Evolutionary conservation across 2,888 invertebrate genomes (phyloP), one percentile per base, ranked within the genome.

Genomic region (Dione juno): DNA sequence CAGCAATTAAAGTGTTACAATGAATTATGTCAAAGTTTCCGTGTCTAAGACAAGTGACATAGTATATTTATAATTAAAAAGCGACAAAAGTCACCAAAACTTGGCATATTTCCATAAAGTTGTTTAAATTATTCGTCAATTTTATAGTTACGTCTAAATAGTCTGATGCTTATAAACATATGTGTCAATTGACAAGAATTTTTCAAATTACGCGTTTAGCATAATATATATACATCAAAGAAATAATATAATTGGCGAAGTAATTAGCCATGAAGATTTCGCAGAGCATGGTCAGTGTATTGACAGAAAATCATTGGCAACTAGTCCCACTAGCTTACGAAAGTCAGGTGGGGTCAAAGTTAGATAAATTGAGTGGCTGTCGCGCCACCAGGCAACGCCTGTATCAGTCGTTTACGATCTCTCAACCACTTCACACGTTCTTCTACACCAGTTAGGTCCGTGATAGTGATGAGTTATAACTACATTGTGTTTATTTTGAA

Each of bases 271-370:
- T 77, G 77, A 84, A 88, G 87, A 88, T 88, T 84, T 82, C 81
- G 83, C 84, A 81, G 86, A 84, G 86, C 89, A 88, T 82, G 90
- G 90, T 80, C 89, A 81, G 80, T 78, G 85, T 91, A 91, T 92
- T 90, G 92, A 92, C 92, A 89, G 90, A 88, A 85, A 85, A 88
- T 90, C 88, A 90, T 92, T 93, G 92, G 92, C 92, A 92, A 78
- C 84, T 78, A 78, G 75, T 78, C 78, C 80, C 77, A 84, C 81
- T 82, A 76, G 78, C 86, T 88, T 88, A 88, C 90, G 89, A 89
- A 87, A 89, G 89, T 81, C 86, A 88, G 88, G 88, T 89, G 88
- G 89, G 90, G 87, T 86, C 88, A 88, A 85, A 85, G 85, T 83
- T 85, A 89, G 91, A 91, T 92, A 92, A 86, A 91, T 90, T 85